Conservation (phyloP, 2,888 invertebrate species). For the Cataglyphis cursor region DNA sequence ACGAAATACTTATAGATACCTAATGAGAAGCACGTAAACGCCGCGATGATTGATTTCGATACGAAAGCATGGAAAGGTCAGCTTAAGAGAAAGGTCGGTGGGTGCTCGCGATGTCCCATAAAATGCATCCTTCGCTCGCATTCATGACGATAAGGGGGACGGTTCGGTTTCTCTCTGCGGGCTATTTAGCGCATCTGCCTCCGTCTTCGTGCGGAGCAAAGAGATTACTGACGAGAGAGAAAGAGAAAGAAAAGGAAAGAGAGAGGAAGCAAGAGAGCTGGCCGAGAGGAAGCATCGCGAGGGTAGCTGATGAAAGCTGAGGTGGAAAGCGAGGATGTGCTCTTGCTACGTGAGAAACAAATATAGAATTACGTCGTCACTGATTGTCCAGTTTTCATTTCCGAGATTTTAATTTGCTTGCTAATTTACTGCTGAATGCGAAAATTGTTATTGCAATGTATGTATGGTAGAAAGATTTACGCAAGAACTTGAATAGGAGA, state of each 20-base stretch:
- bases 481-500: background rate
- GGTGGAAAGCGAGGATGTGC: conserved; percentile 54
- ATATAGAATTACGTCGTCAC: conserved; percentile 1
- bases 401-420: conserved; percentile 67
- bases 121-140: conserved; percentile 74
- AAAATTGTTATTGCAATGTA: conserved; percentile 1
- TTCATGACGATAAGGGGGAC: conserved; percentile 69
- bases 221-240: conserved; percentile 36
- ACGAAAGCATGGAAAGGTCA: conserved; percentile 58
- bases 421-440: background rate
- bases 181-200: conserved; percentile 85
- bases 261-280: background rate
- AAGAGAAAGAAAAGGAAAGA: background rate
- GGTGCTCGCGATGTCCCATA: conserved; percentile 68
- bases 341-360: conserved; percentile 67
- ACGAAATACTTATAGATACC: background rate
- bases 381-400: conserved; percentile 68
- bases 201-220: conserved; percentile 68
- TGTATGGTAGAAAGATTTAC: background rate
- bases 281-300: background rate
- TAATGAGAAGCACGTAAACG: conserved; percentile 28
- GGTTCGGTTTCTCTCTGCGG: conserved; percentile 81
- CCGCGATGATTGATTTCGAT: conserved; percentile 69
- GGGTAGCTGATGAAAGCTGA: conserved; percentile 37
- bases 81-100: conserved; percentile 56